Base-by-base conservation (phyloP, 2,888 invertebrate species). In the Philopedon plagiatum region DNA sequence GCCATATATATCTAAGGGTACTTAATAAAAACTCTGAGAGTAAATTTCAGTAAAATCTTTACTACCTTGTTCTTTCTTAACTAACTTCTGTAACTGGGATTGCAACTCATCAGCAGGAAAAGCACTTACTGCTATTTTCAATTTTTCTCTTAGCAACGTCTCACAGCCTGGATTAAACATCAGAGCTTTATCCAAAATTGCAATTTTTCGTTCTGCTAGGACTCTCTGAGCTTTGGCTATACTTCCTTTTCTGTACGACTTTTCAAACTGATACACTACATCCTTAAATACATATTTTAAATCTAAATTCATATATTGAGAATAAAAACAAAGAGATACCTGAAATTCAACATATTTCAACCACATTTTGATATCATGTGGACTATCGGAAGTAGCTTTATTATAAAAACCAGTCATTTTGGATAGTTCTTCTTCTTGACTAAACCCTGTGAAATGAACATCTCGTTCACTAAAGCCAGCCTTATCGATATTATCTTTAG, bases 121-220 rank as follows among this genome's bases (percentile, higher is more conserved):
- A 11, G 89, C 85, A 58, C 85, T 84, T 37, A 87, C 83, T 77
- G 87, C 86, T 19, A 88, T 82, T 58, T 83, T 81, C 61, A 89
- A 82, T 73, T 87, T 86, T 75, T 86, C 84, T 41, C 87, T 81
- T 41, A 91, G 83, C 19, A 92, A 83, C 60, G 82, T 79, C 46
- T 87, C 87, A 65, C 88, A 88, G 66, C 87, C 85, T 2, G 87
- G 85, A 84, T 91, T 91, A 46, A 86, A 85, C 26, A 85, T 83
- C 4, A 92, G 80, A 0, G 90, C 91, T 80, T 88, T 89, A 64
- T 91, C 90, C 5, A 91, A 81, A 49, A 91, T 90, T 9, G 89
- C 86, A 54, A 92, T 79, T 82, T 92, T 91, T 63, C 89, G 88
- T 79, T 91, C 88, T 18, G 84, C 85, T 66, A 82, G 80, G n/a